Evolutionary conservation across 2,888 invertebrate genomes (phyloP).

Genomic region (Ptychoptera contaminata): DNA sequence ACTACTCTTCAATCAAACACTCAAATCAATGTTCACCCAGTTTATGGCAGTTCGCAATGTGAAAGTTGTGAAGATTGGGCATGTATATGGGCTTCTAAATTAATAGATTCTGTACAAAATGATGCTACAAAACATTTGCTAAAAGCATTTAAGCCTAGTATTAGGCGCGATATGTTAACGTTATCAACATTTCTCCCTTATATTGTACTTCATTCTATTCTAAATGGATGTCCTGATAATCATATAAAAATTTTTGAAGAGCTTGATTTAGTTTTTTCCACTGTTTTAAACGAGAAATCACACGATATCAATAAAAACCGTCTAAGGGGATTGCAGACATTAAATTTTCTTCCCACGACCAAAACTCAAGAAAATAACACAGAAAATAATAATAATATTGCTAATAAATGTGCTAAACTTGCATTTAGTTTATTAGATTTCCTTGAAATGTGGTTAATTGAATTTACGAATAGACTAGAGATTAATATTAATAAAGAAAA

Average conservation of each 20-base stretch:
- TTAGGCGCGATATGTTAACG: constrained; percentile 54
- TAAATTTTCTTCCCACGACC: constrained; percentile 9
- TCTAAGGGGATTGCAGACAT: constrained; percentile 6
- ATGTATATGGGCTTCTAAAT: constrained; percentile 56
- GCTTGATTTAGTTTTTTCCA: constrained; percentile 36
- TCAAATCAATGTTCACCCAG: constrained; percentile 35
- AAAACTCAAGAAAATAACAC: constrained; percentile 12
- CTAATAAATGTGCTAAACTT: constrained; percentile 45
- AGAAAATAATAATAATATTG: constrained; percentile 28
- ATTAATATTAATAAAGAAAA: not conserved
- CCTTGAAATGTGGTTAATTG: constrained; percentile 52
- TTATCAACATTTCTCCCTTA: constrained; percentile 61
- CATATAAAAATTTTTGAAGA: constrained; percentile 36
- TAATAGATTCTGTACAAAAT: constrained; percentile 44
- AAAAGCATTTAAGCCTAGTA: constrained; percentile 55
- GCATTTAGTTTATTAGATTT: constrained; percentile 62
- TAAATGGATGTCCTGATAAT: constrained; percentile 33
- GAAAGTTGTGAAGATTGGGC: constrained; percentile 60
- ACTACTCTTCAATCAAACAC: constrained; percentile 32
- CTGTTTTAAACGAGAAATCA: constrained; percentile 7
- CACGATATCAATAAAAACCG: constrained; percentile 5
- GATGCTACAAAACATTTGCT: constrained; percentile 43
- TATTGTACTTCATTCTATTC: constrained; percentile 47
- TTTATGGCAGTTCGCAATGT: constrained; percentile 50
- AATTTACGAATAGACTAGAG: not conserved